phyloP scores from a whole-genome alignment of 92 coral and sea anemone genomes.

The Parazoanthus swiftii region DNA sequence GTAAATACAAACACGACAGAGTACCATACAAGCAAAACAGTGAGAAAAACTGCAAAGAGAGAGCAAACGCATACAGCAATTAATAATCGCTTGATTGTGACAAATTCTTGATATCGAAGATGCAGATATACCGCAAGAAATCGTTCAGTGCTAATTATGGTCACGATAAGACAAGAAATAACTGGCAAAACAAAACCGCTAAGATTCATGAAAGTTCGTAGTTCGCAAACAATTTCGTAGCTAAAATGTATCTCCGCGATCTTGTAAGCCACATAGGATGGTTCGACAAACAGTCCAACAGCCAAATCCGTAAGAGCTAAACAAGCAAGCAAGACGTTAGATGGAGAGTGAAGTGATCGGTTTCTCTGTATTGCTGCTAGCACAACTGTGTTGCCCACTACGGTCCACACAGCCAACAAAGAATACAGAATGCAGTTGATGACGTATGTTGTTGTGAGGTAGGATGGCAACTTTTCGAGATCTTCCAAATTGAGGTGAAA shows the following conservation, averaged over 20 bases:
- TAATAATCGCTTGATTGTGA: neutral
- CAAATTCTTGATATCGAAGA: neutral
- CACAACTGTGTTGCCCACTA: too few relatives aligned
- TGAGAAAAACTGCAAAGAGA: neutral
- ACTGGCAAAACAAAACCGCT: neutral
- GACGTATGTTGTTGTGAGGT: neutral
- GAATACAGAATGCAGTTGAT: neutral
- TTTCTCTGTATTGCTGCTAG: too few relatives aligned
- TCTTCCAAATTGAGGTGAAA: conserved; percentile 4
- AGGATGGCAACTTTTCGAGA: neutral
- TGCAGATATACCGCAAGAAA: neutral
- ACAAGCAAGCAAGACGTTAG: neutral
- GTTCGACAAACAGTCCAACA: neutral
- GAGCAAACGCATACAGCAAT: neutral
- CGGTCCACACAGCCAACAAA: too few relatives aligned
- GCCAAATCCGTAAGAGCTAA: neutral
- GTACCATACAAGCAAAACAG: neutral
- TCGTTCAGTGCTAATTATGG: neutral
- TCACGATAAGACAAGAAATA: conserved; percentile 6
- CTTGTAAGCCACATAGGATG: too few relatives aligned
- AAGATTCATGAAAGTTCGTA: neutral
- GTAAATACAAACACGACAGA: neutral
- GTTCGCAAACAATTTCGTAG: neutral
- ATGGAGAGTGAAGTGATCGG: too few relatives aligned
- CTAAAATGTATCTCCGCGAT: too few relatives aligned